phyloP scores from a whole-genome alignment of 2,113 vertebrate genomes.

The Macquaria australasica region DNA sequence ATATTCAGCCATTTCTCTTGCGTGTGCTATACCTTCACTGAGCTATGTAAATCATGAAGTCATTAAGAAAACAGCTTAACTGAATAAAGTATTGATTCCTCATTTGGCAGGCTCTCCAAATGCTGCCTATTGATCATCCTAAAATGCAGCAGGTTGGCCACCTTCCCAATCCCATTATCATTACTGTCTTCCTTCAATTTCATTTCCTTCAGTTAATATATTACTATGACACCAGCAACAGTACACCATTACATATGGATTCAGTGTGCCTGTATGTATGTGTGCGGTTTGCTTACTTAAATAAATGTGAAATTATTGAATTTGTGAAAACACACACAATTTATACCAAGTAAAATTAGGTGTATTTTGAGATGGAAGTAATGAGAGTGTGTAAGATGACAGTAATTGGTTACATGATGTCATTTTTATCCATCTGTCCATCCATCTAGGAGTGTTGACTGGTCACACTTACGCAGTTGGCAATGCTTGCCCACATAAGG shows the following conservation, averaged over 20 bases:
- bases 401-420: not conserved
- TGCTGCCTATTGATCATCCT: constrained; percentile 29
- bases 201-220: not conserved
- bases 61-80: constrained; percentile 25
- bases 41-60: not conserved
- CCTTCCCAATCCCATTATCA: not conserved
- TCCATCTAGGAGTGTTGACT: not conserved
- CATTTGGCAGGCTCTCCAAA: constrained; percentile 16
- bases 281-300: not conserved
- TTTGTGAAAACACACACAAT: not conserved
- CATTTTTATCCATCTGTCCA: not conserved
- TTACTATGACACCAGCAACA: constrained; percentile 13
- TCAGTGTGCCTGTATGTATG: not conserved
- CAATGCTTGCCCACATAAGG: constrained; percentile 89
- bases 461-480: constrained; percentile 81
- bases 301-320: not conserved
- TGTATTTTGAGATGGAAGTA: not conserved
- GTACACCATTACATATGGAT: not conserved
- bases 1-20: not conserved
- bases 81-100: constrained; percentile 47
- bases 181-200: not conserved
- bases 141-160: constrained; percentile 31
- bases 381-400: not conserved
- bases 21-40: not conserved
- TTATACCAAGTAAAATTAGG: not conserved